Evolutionary conservation across 1,140 invertebrate species (phyloP).

Genomic region (Drosophila subpulchrella): DNA sequence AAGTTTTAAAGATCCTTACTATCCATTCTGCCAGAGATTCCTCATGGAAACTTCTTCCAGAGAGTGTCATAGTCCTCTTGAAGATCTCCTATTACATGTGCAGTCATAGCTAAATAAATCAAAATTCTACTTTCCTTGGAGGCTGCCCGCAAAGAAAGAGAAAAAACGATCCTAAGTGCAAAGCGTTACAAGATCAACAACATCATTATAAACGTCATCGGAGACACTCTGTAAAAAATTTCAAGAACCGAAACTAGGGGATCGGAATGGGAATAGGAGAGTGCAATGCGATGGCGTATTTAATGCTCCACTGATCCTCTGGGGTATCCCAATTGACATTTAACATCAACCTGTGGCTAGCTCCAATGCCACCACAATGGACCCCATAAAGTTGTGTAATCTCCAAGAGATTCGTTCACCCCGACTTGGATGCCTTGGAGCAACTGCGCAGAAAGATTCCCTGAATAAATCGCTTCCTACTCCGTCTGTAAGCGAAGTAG

Average conservation of each 20-base stretch:
- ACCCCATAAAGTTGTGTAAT: conserved; percentile 45
- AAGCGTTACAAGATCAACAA: conserved; percentile 75
- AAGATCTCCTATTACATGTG: conserved; percentile 68
- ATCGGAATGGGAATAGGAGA: neutral
- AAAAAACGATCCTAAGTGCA: conserved; percentile 58
- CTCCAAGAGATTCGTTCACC: conserved; percentile 26
- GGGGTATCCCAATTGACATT: conserved; percentile 80
- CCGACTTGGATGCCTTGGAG: conserved; percentile 35
- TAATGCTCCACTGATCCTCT: conserved; percentile 73
- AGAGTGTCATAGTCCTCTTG: conserved; percentile 25
- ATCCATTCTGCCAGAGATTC: neutral
- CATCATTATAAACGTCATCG: conserved; percentile 71
- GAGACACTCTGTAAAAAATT: conserved; percentile 13
- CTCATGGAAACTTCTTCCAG: conserved; percentile 15
- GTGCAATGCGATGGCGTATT: conserved; percentile 53
- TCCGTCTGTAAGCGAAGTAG: conserved; percentile 23
- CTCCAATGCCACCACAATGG: conserved; percentile 25
- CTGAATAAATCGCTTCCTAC: conserved; percentile 23
- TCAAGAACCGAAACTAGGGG: neutral
- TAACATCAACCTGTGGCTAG: conserved; percentile 79
- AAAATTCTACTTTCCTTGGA: conserved; percentile 53
- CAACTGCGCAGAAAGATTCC: conserved; percentile 61
- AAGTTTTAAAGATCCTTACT: neutral
- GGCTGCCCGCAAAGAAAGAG: conserved; percentile 6
- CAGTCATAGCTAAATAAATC: conserved; percentile 74